Conservation (phyloP, 2,888 invertebrate genomes). For the Agonopterix heracliana region DNA sequence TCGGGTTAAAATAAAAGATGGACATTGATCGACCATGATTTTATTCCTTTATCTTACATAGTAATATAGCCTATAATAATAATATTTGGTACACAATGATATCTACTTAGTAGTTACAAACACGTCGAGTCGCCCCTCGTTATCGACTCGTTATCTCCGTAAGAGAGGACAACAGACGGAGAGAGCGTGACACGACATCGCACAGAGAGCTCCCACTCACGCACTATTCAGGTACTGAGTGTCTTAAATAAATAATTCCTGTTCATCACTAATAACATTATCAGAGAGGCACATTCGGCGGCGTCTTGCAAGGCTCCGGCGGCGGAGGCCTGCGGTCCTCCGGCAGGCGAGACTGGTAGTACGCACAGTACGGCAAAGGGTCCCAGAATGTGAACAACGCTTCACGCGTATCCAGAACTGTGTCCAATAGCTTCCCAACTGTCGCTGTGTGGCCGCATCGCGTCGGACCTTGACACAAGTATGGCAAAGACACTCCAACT, state of each 20-base stretch:
- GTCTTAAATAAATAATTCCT: slow-evolving; percentile 60
- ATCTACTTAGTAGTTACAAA: slow-evolving; percentile 74
- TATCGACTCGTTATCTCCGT: slow-evolving; percentile 33
- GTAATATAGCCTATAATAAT: slow-evolving; percentile 33
- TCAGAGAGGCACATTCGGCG: slow-evolving; percentile 69
- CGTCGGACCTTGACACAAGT: slow-evolving; percentile 83
- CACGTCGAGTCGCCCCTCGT: slow-evolving; percentile 52
- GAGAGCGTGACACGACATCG: slow-evolving; percentile 24
- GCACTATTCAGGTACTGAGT: slow-evolving; percentile 72
- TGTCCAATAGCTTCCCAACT: slow-evolving; percentile 78
- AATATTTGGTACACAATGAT: slow-evolving; percentile 35
- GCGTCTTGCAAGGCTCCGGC: slow-evolving; percentile 75
- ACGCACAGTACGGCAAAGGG: slow-evolving; percentile 89
- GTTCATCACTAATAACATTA: slow-evolving; percentile 17
- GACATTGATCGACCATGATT: slow-evolving; percentile 13
- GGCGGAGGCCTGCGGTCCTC: slow-evolving; percentile 61
- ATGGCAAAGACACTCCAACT: slow-evolving; percentile 87
- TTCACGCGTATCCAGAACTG: slow-evolving; percentile 85
- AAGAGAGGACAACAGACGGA: slow-evolving; percentile 30
- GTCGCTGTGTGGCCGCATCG: slow-evolving; percentile 79
- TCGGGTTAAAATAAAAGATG: slow-evolving; percentile 7
- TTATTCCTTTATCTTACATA: slow-evolving; percentile 26
- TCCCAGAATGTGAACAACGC: slow-evolving; percentile 90
- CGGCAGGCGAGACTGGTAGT: slow-evolving; percentile 87
- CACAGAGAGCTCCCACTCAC: slow-evolving; percentile 46